A percentile compares a stretch with the other conserved stretches of the same genome.
Conservation (phyloP, 2,888 invertebrate genomes). For the Aethes cnicana region DNA sequence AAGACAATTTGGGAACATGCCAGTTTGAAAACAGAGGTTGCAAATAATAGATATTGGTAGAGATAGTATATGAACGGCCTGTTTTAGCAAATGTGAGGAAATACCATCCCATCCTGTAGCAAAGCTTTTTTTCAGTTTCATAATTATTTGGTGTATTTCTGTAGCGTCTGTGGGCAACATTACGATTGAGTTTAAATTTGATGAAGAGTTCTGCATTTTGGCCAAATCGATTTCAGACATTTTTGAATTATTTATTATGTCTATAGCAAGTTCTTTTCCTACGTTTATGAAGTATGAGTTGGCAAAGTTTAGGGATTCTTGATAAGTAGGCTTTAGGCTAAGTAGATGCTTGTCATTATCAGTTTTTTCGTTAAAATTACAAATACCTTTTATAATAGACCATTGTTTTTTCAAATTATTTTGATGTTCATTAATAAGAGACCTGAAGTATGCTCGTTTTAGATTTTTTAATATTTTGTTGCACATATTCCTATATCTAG, state of each 20-base stretch:
- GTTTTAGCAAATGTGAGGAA: not conserved
- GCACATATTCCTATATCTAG: constrained; percentile 13
- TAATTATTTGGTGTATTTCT: not conserved
- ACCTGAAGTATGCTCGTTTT: not conserved
- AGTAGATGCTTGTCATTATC: not conserved
- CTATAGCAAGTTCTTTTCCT: not conserved
- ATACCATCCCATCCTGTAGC: not conserved
- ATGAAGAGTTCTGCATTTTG: not conserved
- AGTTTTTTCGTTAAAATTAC: not conserved
- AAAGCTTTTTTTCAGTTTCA: not conserved
- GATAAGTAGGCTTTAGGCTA: not conserved
- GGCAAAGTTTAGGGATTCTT: not conserved
- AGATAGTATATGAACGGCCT: not conserved
- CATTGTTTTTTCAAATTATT: not conserved
- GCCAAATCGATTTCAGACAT: not conserved
- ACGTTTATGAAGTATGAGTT: not conserved
- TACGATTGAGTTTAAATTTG: not conserved
- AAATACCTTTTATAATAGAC: not conserved
- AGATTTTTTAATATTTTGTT: constrained; percentile 5
- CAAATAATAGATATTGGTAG: not conserved
- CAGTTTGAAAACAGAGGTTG: not conserved
- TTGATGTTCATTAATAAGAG: not conserved
- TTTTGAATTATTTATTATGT: not conserved
- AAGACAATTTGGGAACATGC: constrained; percentile 10
- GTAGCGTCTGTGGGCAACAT: not conserved